Conservation (phyloP, 2,797 vertebrate genomes). For the Takifugu rubripes region DNA sequence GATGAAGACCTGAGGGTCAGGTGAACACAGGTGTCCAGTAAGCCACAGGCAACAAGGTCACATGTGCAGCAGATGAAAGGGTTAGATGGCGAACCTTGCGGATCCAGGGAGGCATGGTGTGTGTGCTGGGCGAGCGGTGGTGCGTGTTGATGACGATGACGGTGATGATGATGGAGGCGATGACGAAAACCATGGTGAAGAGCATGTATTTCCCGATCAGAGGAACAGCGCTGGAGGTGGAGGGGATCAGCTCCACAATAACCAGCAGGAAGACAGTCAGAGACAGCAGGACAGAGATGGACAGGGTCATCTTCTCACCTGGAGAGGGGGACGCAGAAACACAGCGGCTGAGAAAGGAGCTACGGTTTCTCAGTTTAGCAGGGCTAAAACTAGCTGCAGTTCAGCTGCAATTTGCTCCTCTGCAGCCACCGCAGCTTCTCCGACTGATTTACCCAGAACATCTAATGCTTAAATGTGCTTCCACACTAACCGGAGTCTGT, state of each 20-base stretch:
- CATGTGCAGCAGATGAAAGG: not conserved
- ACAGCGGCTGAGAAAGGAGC: not conserved
- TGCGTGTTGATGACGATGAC: slow-evolving; percentile 97
- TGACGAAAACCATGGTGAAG: slow-evolving; percentile 98
- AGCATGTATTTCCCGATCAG: slow-evolving; percentile 98
- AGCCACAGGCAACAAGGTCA: not conserved
- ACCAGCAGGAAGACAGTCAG: slow-evolving; percentile 95
- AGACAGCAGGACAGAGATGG: slow-evolving; percentile 94
- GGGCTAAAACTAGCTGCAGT: not conserved
- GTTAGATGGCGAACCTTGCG: slow-evolving; percentile 77
- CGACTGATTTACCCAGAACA: too few species aligned
- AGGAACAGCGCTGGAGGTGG: slow-evolving; percentile 93
- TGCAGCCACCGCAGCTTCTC: too few species aligned
- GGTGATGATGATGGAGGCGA: slow-evolving; percentile 93
- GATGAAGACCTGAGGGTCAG: slow-evolving; percentile 83
- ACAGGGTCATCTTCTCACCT: slow-evolving; percentile 99
- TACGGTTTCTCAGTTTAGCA: not conserved
- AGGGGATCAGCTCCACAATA: slow-evolving; percentile 95
- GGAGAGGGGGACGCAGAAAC: not conserved
- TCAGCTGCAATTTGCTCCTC: too few species aligned
- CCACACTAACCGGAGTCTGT: slow-evolving; percentile 86
- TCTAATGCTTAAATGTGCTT: not conserved
- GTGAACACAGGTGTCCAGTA: not conserved
- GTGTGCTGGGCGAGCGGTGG: slow-evolving; percentile 94
- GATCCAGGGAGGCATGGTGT: slow-evolving; percentile 92